Evolutionary conservation across 2,888 invertebrate species (phyloP).

Genomic region (Andrena praecox): DNA sequence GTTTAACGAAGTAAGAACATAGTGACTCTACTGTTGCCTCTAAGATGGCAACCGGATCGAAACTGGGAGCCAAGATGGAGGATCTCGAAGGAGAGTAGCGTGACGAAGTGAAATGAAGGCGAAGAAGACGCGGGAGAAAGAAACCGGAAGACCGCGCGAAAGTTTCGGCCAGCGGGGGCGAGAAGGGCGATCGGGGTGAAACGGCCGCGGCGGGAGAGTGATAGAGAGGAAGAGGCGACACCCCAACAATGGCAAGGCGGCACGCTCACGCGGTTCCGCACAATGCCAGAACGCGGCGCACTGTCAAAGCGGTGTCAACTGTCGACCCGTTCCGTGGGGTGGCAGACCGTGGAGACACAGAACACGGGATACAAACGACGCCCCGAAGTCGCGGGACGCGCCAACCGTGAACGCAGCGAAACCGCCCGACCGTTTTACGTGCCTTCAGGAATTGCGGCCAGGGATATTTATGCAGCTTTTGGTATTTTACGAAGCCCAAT

Average conservation of each 20-base stretch:
- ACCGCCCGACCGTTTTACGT: conserved; percentile 40
- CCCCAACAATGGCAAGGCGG: conserved; percentile 77
- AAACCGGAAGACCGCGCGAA: not conserved
- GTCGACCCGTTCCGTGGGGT: conserved; percentile 65
- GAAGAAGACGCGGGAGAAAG: not conserved
- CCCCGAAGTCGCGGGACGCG: conserved; percentile 38
- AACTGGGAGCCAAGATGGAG: not conserved
- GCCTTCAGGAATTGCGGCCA: not conserved
- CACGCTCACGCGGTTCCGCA: conserved; percentile 81
- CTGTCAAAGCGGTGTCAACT: conserved; percentile 84
- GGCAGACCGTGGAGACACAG: conserved; percentile 70
- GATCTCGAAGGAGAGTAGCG: not conserved
- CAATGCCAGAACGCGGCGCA: conserved; percentile 80
- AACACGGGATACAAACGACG: conserved; percentile 46
- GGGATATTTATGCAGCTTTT: not conserved
- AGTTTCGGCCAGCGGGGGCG: not conserved
- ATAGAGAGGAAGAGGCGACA: conserved; percentile 48
- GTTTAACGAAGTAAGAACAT: not conserved
- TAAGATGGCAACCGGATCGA: not conserved
- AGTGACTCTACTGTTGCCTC: not conserved
- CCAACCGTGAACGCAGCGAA: conserved; percentile 43
- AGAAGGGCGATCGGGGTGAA: conserved; percentile 8
- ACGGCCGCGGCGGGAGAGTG: conserved; percentile 15
- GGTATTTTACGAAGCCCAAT: not conserved
- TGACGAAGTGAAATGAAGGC: not conserved